phyloP scores from a whole-genome alignment of 2,888 invertebrate genomes.

The Drosophila percnosoma region DNA sequence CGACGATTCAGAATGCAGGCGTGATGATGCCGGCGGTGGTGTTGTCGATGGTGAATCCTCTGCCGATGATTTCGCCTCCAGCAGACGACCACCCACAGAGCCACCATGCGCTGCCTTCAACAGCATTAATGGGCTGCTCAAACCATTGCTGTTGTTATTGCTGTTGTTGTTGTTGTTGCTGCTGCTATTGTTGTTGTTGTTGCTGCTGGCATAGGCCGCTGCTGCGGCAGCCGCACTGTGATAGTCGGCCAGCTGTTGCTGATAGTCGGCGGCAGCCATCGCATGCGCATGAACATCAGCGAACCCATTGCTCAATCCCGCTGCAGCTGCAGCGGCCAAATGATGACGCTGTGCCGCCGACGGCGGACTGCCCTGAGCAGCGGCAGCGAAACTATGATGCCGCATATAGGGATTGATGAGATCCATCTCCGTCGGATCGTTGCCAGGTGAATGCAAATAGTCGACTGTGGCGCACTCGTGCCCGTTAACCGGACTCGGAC shows the following conservation, averaged over 20 bases:
- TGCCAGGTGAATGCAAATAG: conserved; percentile 47
- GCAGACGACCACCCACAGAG: conserved; percentile 45
- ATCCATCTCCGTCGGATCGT: conserved; percentile 76
- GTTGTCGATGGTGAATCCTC: conserved; percentile 83
- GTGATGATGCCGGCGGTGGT: conserved; percentile 82
- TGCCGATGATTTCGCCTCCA: conserved; percentile 70
- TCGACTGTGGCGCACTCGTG: conserved; percentile 40
- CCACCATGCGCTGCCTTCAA: conserved; percentile 70
- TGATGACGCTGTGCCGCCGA: conserved; percentile 79
- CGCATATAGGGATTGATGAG: conserved; percentile 84
- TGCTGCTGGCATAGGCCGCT: conserved; percentile 77
- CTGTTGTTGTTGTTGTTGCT: conserved; percentile 72
- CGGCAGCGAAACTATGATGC: conserved; percentile 79
- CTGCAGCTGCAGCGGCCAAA: conserved; percentile 68
- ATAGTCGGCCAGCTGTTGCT: conserved; percentile 80
- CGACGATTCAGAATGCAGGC: conserved; percentile 83
- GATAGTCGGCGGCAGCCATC: conserved; percentile 82
- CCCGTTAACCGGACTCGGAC: conserved; percentile 42
- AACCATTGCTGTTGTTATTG: conserved; percentile 28
- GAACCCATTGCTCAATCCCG: conserved; percentile 69
- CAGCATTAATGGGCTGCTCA: conserved; percentile 76
- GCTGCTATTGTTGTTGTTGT: conserved; percentile 70
- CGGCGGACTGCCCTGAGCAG: conserved; percentile 72
- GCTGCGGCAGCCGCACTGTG: conserved; percentile 82
- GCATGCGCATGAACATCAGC: conserved; percentile 77